Base-by-base conservation (phyloP, 2,797 vertebrate genomes). In the Pseudochirops cupreus region DNA sequence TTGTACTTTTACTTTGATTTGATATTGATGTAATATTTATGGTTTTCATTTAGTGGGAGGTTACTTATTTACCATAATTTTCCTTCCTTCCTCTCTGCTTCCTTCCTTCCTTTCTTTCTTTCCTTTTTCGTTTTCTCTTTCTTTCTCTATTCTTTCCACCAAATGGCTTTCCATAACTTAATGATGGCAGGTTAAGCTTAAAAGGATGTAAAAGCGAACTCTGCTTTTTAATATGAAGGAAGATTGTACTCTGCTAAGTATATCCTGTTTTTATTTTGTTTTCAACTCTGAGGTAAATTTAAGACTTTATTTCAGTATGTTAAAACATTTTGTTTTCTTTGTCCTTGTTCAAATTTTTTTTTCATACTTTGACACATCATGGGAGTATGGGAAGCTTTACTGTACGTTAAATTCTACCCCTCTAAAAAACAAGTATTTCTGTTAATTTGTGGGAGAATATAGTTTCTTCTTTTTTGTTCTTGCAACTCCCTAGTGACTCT, bases 271-370 rank as follows among this genome's bases (percentile, higher is more conserved):
- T 39, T 39, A 5, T 74, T 39, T 46, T 82, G 29, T 24, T 57
- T 33, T 92, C 46, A 62, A 2, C 31, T 89, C 62, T 94, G 91
- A 94, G 56, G 29, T 18, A 92, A 92, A 93, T 97, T 93, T 93
- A 92, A 56, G 55, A 67, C 7, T 12, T 92, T 89, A 24, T 82
- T 54, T 54, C 74, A 31, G 28, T 96, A 39, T 56, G 92, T 39
- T 94, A 53, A 94, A 93, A 87, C 21, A 82, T n/a, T 91, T 92
- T 90, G 1, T 59, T 93, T 93, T 91, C 46, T 6, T 14, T 87
- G 24, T 26, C 28, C 26, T 92, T 7, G 55, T 92, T 96, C 55
- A 94, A 55, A 93, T 62, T 59, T 92, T 91, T 92, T 91, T 90
- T 92, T 26, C 0, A 0, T 91, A 92, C 46, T 29, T 4, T 96